Evolutionary conservation across 2,888 invertebrate species (phyloP).

Genomic region (Busseola fusca): DNA sequence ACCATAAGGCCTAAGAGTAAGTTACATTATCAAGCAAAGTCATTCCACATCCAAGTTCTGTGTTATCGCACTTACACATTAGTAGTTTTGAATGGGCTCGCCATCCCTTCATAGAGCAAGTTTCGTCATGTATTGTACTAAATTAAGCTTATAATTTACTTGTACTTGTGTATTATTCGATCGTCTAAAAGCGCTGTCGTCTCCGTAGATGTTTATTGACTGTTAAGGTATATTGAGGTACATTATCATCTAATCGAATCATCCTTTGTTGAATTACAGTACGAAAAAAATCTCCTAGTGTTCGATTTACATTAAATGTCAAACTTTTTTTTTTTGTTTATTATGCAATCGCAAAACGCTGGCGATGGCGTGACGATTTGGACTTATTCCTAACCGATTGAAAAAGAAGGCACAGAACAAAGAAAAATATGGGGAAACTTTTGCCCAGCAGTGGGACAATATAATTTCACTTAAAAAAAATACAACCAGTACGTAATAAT

Average conservation of each 20-base stretch:
- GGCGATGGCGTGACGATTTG: background rate
- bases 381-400: background rate
- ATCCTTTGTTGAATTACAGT: background rate
- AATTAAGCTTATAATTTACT: conserved; percentile 78
- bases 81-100: conserved; percentile 72
- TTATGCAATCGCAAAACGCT: background rate
- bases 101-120: conserved; percentile 63
- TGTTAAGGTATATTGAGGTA: background rate
- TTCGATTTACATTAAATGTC: background rate
- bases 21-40: background rate
- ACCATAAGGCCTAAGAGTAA: background rate
- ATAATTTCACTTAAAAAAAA: too few species aligned
- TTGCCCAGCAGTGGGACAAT: background rate
- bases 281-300: background rate
- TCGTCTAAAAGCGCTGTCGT: background rate
- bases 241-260: background rate
- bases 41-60: conserved; percentile 49
- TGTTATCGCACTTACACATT: conserved; percentile 75
- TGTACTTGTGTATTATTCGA: conserved; percentile 32
- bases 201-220: background rate
- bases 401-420: background rate
- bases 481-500: background rate
- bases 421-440: background rate
- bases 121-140: conserved; percentile 66
- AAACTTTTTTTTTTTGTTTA: background rate